These are phyloP conservation scores for Campoplex nolae DNA, from an alignment of 2,888 invertebrate genomes.

Conservation along the genomic window DNA sequence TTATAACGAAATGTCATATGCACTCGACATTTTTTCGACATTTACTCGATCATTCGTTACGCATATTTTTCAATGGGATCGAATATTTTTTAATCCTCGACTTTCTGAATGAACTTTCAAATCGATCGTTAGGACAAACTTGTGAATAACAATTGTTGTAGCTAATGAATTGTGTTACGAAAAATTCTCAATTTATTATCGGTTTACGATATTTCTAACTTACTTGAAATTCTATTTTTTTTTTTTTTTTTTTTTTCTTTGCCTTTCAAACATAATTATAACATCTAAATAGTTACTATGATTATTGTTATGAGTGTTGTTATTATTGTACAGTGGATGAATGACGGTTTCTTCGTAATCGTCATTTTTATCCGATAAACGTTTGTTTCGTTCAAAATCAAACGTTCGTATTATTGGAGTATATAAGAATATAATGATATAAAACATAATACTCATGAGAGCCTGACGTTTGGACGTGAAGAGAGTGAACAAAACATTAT, in stretches of 20 bases:
- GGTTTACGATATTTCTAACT: background rate
- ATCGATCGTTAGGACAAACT: background rate
- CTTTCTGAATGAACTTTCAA: background rate
- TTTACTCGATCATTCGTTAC: background rate
- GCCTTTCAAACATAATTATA: background rate
- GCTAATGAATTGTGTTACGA: background rate
- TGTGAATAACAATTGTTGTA: background rate
- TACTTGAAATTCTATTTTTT: background rate
- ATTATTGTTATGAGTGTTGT: background rate
- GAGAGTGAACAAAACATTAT: background rate
- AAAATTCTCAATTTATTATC: background rate
- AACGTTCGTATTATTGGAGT: background rate
- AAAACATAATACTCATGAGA: background rate
- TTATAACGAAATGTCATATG: constrained; percentile 12
- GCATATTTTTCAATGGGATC: background rate
- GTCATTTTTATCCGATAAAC: background rate
- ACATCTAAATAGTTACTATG: background rate
- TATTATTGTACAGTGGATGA: background rate
- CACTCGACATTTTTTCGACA: background rate
- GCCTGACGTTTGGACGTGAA: background rate
- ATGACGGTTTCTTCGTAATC: too few species aligned
- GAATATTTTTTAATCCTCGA: background rate
- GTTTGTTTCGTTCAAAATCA: background rate
- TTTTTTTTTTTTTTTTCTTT: background rate
- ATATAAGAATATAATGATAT: background rate